Evolutionary conservation across 1,140 invertebrate genomes (phyloP).

Genomic region (Spodoptera litura): DNA sequence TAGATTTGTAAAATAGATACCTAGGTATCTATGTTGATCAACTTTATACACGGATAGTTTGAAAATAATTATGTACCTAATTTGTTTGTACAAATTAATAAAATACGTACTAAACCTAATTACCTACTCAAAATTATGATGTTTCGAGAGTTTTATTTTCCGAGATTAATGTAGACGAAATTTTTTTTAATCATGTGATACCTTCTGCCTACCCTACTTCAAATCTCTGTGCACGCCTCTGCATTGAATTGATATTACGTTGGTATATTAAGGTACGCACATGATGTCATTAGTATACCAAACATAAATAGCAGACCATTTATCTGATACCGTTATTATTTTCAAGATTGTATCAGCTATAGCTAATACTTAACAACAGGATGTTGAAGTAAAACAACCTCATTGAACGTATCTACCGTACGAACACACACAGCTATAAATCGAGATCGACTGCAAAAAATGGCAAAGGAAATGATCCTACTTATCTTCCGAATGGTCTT

Average conservation of each 20-base stretch:
- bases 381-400: slow-evolving; percentile 11
- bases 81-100: too few relatives aligned
- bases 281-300: slow-evolving; percentile 9
- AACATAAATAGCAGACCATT: not conserved
- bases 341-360: slow-evolving; percentile 1
- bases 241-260: slow-evolving; percentile 22
- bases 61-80: too few relatives aligned
- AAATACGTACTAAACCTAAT: too few relatives aligned
- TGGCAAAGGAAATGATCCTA: slow-evolving; percentile 47
- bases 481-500: slow-evolving; percentile 52
- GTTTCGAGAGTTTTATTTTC: too few relatives aligned
- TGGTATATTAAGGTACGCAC: not conserved
- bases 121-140: too few relatives aligned
- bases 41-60: too few relatives aligned
- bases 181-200: too few relatives aligned
- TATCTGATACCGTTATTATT: slow-evolving; percentile 2
- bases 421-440: slow-evolving; percentile 39
- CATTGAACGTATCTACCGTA: not conserved
- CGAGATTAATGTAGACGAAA: too few relatives aligned
- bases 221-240: too few relatives aligned
- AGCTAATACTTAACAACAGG: not conserved
- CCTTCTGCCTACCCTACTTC: too few relatives aligned
- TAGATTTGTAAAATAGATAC: too few relatives aligned
- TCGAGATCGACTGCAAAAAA: slow-evolving; percentile 47
- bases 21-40: too few relatives aligned